Evolutionary conservation across 2,797 vertebrate species (phyloP), one percentile per base, ranked within the genome.

Genomic region (Lagorchestes hirsutus): DNA sequence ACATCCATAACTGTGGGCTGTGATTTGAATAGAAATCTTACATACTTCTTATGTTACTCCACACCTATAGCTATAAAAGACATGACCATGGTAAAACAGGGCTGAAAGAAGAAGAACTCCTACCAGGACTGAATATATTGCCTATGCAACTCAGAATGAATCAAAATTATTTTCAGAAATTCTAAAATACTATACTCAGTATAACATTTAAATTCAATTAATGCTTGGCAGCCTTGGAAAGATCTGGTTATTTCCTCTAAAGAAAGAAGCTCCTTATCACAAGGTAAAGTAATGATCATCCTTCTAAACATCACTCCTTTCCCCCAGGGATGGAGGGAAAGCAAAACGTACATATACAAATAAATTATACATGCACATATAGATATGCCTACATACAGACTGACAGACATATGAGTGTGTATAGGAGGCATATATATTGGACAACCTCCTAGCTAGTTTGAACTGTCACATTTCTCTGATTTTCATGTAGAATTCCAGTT

Each of bases 81-180:
- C 4, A 52, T 50, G 46, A 24, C 2, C 40, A 52, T 90, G 6
- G 13, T 10, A 50, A 28, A 52, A 16, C 87, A 40, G 82, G 27
- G 40, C 82, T 46, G 87, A 52, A 52, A 90, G 46, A 52, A 90
- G 46, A 46, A 54, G 11, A 54, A 90, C 5, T 90, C 11, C 11
- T 50, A 52, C 14, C 50, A 90, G 14, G 27, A 50, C 31, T 90
- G 90, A 90, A 54, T 5, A 54, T 34, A 29, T 90, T 18, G 11
- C 50, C n/a, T 13, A 40, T 18, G 27, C 50, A 74, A 52, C 27
- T 54, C 50, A 90, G 14, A 11, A 11, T 29, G 46, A 93, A 29
- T 92, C 55, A 90, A 0, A 18, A 55, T 55, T 91, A 55, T 93
- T 97, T 95, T 93, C 1, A 31, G 22, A 54, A 54, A 91, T 97